Evolutionary conservation across 1,140 invertebrate genomes (phyloP).

Genomic region (Dendroctonus ponderosae): DNA sequence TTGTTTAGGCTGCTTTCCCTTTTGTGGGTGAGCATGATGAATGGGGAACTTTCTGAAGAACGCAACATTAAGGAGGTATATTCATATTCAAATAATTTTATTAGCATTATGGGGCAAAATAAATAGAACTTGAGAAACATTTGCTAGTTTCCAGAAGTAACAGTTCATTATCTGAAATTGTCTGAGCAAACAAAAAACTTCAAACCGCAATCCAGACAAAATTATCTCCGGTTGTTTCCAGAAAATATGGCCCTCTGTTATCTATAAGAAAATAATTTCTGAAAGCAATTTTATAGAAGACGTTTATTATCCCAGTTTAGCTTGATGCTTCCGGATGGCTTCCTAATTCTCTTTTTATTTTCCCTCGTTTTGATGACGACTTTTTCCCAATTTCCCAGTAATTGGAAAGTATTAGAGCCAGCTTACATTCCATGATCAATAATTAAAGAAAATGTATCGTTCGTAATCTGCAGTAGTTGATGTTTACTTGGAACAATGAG

Average conservation of each 20-base stretch:
- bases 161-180: too few species aligned
- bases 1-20: slow-evolving; percentile 9
- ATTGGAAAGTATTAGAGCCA: neutral
- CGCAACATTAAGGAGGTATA: too few species aligned
- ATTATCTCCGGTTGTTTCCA: slow-evolving; percentile 21
- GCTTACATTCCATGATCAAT: neutral
- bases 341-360: slow-evolving; percentile 14
- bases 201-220: slow-evolving; percentile 11
- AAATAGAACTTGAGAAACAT: too few species aligned
- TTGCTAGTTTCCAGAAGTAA: too few species aligned
- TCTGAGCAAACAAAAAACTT: neutral
- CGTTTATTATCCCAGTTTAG: slow-evolving; percentile 22
- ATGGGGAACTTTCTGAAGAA: too few species aligned
- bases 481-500: neutral
- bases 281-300: slow-evolving; percentile 28
- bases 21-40: neutral
- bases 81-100: too few species aligned
- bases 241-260: slow-evolving; percentile 20
- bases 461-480: neutral
- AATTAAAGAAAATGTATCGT: neutral
- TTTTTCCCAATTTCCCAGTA: neutral
- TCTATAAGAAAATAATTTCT: slow-evolving; percentile 28
- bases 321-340: slow-evolving; percentile 22
- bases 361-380: slow-evolving; percentile 3
- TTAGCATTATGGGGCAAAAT: too few species aligned